Base-by-base conservation (phyloP, 2,888 invertebrate species). In the Palloptera scutellata region DNA sequence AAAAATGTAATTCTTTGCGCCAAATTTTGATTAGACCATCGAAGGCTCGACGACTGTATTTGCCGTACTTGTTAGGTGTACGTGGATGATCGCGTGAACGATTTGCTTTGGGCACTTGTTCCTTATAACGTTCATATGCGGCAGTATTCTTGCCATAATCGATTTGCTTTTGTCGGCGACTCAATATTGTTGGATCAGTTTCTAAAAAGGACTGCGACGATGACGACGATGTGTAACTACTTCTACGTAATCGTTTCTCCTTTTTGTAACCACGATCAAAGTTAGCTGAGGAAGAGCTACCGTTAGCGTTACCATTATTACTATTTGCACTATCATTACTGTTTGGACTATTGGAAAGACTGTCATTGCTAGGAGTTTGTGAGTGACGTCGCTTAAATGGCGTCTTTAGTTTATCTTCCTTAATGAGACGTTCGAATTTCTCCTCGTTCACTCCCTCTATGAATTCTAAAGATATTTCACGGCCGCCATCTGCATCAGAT, bases 101-200 rank as follows among this genome's bases (percentile, higher is more conserved):
- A 73, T 89, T 81, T 0, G 87, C 81, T 73, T 91, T 88, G 52
- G 93, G 91, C 54, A 96, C 88, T 76, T 86, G 76, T 74, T 87
- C 86, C 11, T 87, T 79, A 76, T 95, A 97, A 83, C 90, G 90
- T 74, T 92, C 90, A 82, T 97, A 97, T 52, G 94, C 94, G 73
- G 91, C 85, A 41, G 97, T 97, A 79, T 95, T 96, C 86, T 96
- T 97, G 12, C 97, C 97, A 86, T 94, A 97, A 83, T 96, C 95
- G 77, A 97, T 93, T 86, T 96, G 96, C 84, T 97, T 97, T 80
- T 96, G 95, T 54, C 97, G 88, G 71, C 97, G 88, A 52, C 88
- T 86, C 68, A 97, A 85, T 30, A 92, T 84, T 4, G 79, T 86
- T 15, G 90, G 88, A 86, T 97, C 93, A 9, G 89, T 90, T 85